These are phyloP conservation scores for Drosophila siamana DNA, from an alignment of 2,888 invertebrate species.

Conservation along the genomic window DNA sequence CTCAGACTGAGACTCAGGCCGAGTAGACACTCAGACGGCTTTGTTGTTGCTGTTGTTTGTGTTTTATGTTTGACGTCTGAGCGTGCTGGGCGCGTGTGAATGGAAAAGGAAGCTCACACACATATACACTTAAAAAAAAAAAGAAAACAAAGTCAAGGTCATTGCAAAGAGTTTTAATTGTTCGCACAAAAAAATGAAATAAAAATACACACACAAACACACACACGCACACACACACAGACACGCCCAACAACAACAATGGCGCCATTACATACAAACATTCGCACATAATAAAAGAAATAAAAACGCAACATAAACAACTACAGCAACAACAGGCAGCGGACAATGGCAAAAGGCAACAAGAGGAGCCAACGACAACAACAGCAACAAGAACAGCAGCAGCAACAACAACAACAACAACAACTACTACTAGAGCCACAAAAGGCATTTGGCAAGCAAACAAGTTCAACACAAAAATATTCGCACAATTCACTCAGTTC, in stretches of 20 bases:
- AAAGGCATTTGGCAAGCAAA: constrained; percentile 64
- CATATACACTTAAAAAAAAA: constrained; percentile 43
- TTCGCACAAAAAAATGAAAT: constrained; percentile 77
- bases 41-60: constrained; percentile 66
- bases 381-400: constrained; percentile 64
- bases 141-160: constrained; percentile 85
- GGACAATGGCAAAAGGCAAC: constrained; percentile 61
- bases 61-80: constrained; percentile 79
- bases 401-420: constrained; percentile 33
- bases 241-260: constrained; percentile 56
- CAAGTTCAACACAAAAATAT: constrained; percentile 61
- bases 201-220: constrained; percentile 59
- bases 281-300: constrained; percentile 81
- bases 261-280: constrained; percentile 77
- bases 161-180: constrained; percentile 85
- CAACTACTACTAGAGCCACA: constrained; percentile 31
- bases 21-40: constrained; percentile 80
- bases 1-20: constrained; percentile 43
- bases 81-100: constrained; percentile 81
- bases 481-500: constrained; percentile 55
- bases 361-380: constrained; percentile 55
- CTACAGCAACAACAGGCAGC: constrained; percentile 51
- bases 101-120: constrained; percentile 76
- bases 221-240: constrained; percentile 31
- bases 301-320: constrained; percentile 75